Evolutionary conservation across 2,888 invertebrate genomes (phyloP).

Genomic region (Eucera pruinosa): DNA sequence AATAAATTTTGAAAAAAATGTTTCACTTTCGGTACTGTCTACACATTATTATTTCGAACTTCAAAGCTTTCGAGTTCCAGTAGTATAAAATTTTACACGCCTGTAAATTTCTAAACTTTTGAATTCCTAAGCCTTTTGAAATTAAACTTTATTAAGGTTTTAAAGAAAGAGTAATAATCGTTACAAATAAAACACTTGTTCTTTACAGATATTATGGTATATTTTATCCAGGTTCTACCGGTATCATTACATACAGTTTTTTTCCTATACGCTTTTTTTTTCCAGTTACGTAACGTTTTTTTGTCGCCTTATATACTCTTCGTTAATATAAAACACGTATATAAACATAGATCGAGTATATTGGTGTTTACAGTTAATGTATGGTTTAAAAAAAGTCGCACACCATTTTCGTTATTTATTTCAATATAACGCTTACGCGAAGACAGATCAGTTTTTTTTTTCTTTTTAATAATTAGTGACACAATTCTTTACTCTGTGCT

Average conservation of each 20-base stretch:
- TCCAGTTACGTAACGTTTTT: slow-evolving; percentile 27
- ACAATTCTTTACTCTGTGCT: slow-evolving; percentile 35
- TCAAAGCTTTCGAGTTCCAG: too few species aligned
- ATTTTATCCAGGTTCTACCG: slow-evolving; percentile 62
- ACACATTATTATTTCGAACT: too few species aligned
- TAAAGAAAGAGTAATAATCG: too few species aligned
- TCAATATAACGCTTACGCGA: slow-evolving; percentile 53
- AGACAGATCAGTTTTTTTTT: slow-evolving; percentile 28
- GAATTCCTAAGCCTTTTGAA: too few species aligned
- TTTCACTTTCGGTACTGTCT: too few species aligned
- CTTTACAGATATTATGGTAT: slow-evolving; percentile 57
- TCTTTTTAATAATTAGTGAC: slow-evolving; percentile 40
- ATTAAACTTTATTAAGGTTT: too few species aligned
- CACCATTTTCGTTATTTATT: slow-evolving; percentile 56
- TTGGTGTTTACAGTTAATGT: slow-evolving; percentile 80
- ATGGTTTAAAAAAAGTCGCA: slow-evolving; percentile 73
- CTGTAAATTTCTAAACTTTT: too few species aligned
- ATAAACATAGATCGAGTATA: slow-evolving; percentile 84
- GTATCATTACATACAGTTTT: slow-evolving; percentile 61
- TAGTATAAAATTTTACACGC: too few species aligned
- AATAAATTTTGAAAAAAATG: too few species aligned
- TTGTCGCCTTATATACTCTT: slow-evolving; percentile 57
- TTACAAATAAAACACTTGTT: slow-evolving; percentile 21
- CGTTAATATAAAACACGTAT: slow-evolving; percentile 84
- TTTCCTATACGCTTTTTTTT: slow-evolving; percentile 28